phyloP scores from a whole-genome alignment of 2,888 invertebrate species.

The Fragum sueziense region DNA sequence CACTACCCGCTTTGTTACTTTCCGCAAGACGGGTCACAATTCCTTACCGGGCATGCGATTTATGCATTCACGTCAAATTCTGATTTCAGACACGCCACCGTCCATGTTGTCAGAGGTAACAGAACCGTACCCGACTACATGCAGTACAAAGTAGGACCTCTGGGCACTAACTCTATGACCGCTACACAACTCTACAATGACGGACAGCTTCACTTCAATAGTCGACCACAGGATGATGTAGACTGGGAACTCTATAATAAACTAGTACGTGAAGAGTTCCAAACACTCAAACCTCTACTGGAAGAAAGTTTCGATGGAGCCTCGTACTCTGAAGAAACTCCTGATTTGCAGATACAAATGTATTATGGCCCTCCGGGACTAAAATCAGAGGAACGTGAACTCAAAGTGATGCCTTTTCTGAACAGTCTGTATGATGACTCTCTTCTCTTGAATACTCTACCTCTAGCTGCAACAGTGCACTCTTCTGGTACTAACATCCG shows the following conservation, averaged over 20 bases:
- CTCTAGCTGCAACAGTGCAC: slow-evolving; percentile 61
- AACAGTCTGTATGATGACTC: slow-evolving; percentile 42
- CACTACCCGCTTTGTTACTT: no score
- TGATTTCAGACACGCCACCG: slow-evolving; percentile 45
- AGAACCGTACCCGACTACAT: slow-evolving; percentile 55
- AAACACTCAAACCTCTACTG: slow-evolving; percentile 39
- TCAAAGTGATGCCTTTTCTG: slow-evolving; percentile 41
- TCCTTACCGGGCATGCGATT: no score
- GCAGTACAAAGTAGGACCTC: slow-evolving; percentile 61
- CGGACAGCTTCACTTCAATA: slow-evolving; percentile 56
- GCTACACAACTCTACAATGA: slow-evolving; percentile 36
- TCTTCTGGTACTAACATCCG: slow-evolving; percentile 64
- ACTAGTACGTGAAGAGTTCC: slow-evolving; percentile 43
- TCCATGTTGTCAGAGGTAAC: slow-evolving; percentile 57
- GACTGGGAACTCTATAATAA: slow-evolving; percentile 52
- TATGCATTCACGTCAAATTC: no score
- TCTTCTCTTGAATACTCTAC: slow-evolving; percentile 58
- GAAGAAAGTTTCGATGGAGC: slow-evolving; percentile 61
- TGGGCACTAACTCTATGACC: slow-evolving; percentile 33
- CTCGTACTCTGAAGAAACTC: slow-evolving; percentile 30
- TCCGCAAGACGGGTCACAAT: no score
- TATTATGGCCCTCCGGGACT: slow-evolving; percentile 59
- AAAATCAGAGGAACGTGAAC: slow-evolving; percentile 52
- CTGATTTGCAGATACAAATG: slow-evolving; percentile 46
- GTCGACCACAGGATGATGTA: slow-evolving; percentile 58